Percentiles rank a stretch among this genome's conserved stretches.
phyloP scores from a whole-genome alignment of 2,888 invertebrate species.

The Chaetogeoica ovagalla region DNA sequence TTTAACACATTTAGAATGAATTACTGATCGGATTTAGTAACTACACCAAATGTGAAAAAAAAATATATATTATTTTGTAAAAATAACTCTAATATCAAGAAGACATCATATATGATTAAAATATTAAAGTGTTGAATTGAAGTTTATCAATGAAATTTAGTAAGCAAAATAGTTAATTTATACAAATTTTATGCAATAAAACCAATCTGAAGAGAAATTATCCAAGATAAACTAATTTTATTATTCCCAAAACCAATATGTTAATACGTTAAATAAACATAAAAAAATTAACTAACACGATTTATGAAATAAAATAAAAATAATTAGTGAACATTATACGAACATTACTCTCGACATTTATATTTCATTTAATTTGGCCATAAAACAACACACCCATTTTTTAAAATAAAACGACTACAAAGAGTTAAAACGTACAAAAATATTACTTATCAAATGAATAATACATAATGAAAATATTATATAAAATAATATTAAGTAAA shows the following conservation, averaged over 20 bases:
- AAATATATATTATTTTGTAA: neutral
- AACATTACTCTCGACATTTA: neutral
- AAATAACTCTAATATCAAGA: neutral
- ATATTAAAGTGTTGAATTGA: neutral
- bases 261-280: conserved; percentile 5
- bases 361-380: conserved; percentile 21
- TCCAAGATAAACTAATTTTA: conserved; percentile 16
- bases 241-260: conserved; percentile 45
- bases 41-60: too few relatives aligned
- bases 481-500: conserved; percentile 41
- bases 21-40: neutral
- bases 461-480: conserved; percentile 38
- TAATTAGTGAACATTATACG: neutral
- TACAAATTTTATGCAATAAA: neutral
- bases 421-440: conserved; percentile 37
- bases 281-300: conserved; percentile 20
- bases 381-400: conserved; percentile 16
- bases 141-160: neutral
- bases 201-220: conserved; percentile 9
- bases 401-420: conserved; percentile 34
- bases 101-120: neutral
- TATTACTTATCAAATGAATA: conserved; percentile 41
- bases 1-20: neutral
- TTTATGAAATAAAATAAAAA: conserved; percentile 14
- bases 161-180: neutral